Percentiles rank a stretch among this genome's conserved stretches.
These are phyloP conservation scores for Dastarcus helophoroides DNA, from an alignment of 2,888 invertebrate species.

Conservation along the genomic window DNA sequence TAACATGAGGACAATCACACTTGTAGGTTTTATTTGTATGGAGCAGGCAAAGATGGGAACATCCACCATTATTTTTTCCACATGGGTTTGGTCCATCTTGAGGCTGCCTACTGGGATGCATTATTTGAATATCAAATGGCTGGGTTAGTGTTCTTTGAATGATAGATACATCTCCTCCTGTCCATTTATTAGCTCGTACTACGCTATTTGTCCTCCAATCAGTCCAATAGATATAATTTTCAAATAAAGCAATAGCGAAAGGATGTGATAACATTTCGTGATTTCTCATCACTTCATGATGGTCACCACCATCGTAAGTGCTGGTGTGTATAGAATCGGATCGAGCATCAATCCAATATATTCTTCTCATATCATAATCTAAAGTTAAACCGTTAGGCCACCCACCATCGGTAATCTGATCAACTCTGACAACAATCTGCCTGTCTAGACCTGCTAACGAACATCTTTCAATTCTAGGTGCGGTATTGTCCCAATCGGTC, in stretches of 20 bases:
- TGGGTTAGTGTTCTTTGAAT: slow-evolving; percentile 76
- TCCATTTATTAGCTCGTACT: slow-evolving; percentile 80
- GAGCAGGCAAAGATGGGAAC: slow-evolving; percentile 72
- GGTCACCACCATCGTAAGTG: slow-evolving; percentile 66
- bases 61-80: slow-evolving; percentile 56
- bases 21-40: slow-evolving; percentile 50
- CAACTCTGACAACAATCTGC: slow-evolving; percentile 42
- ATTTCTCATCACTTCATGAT: slow-evolving; percentile 52
- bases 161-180: slow-evolving; percentile 62
- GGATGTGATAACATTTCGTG: slow-evolving; percentile 74
- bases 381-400: slow-evolving; percentile 80
- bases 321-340: slow-evolving; percentile 81
- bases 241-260: slow-evolving; percentile 78
- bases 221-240: slow-evolving; percentile 84
- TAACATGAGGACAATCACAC: slow-evolving; percentile 82
- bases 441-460: slow-evolving; percentile 64
- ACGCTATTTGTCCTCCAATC: slow-evolving; percentile 87
- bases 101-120: slow-evolving; percentile 68
- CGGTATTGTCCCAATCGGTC: slow-evolving; percentile 75
- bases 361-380: slow-evolving; percentile 58
- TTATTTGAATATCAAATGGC: slow-evolving; percentile 81
- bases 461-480: slow-evolving; percentile 72
- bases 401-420: slow-evolving; percentile 47
- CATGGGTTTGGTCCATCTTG: slow-evolving; percentile 53
- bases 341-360: slow-evolving; percentile 80